Evolutionary conservation across 2,113 vertebrate species (phyloP).

Genomic region (Charadrius vociferus): DNA sequence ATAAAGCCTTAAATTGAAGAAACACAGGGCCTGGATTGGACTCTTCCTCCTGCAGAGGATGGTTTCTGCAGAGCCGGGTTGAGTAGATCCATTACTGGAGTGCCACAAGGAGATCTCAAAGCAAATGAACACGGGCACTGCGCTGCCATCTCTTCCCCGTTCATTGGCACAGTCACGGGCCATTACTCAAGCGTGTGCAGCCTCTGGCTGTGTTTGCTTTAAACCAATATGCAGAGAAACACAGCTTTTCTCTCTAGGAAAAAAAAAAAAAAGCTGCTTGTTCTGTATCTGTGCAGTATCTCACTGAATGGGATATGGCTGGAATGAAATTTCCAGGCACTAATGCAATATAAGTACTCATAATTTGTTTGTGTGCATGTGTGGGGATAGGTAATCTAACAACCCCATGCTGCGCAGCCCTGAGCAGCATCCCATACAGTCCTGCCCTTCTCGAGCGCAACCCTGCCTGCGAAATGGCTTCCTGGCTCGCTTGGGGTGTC

Average conservation of each 20-base stretch:
- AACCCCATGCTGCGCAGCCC: fast-evolving
- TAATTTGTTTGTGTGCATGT: not conserved
- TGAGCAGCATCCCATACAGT: not conserved
- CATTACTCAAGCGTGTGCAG: not conserved
- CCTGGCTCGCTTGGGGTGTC: not conserved
- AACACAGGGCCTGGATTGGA: not conserved
- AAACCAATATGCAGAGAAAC: conserved; percentile 18
- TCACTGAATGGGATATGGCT: conserved; percentile 46
- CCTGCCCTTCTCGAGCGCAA: not conserved
- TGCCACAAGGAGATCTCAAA: not conserved
- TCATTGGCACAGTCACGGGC: not conserved
- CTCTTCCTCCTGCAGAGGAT: not conserved
- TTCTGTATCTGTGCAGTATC: conserved; percentile 47
- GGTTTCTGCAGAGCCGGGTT: not conserved
- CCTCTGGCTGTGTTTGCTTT: conserved; percentile 34
- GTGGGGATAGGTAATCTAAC: not conserved
- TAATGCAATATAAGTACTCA: conserved; percentile 42
- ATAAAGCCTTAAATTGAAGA: not conserved
- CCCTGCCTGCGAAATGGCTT: fast-evolving
- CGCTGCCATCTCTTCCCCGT: not conserved
- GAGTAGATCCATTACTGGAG: not conserved
- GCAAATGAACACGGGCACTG: fast-evolving
- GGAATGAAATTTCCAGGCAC: conserved; percentile 42
- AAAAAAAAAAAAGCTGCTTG: not conserved
- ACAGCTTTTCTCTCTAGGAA: conserved; percentile 34